Evolutionary conservation across 2,888 invertebrate species (phyloP).

Genomic region (Melipona bicolor): DNA sequence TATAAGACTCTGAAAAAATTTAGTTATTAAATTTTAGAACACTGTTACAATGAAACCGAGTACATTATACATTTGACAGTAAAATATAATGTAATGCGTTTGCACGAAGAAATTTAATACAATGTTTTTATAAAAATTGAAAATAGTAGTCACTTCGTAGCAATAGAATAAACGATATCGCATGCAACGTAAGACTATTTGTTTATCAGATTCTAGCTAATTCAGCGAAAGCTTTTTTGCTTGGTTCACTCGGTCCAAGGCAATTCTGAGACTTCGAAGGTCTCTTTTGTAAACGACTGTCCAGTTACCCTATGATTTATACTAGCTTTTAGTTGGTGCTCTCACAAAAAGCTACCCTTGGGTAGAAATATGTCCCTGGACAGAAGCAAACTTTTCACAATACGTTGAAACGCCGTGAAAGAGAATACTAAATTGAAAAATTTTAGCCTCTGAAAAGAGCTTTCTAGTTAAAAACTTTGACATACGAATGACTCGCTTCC

Average conservation of each 20-base stretch:
- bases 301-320: constrained; percentile 80
- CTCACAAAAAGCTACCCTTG: constrained; percentile 74
- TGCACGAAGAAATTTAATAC: not conserved
- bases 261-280: constrained; percentile 61
- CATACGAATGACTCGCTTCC: constrained; percentile 8
- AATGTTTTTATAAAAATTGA: not conserved
- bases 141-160: not conserved
- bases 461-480: constrained; percentile 24
- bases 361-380: constrained; percentile 70
- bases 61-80: no score
- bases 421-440: constrained; percentile 64
- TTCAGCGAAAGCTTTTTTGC: not conserved
- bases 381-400: constrained; percentile 61
- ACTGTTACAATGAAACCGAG: no score
- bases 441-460: constrained; percentile 24
- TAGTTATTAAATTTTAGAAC: no score
- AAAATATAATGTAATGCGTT: not conserved
- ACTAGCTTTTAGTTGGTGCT: constrained; percentile 82
- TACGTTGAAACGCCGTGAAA: constrained; percentile 49
- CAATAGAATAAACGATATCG: not conserved
- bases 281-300: constrained; percentile 80
- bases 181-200: not conserved
- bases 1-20: no score
- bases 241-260: constrained; percentile 33
- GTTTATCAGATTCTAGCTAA: constrained; percentile 6